Evolutionary conservation across 2,113 vertebrate genomes (phyloP), one percentile per base, ranked within the genome.

Genomic region (Motacilla alba): DNA sequence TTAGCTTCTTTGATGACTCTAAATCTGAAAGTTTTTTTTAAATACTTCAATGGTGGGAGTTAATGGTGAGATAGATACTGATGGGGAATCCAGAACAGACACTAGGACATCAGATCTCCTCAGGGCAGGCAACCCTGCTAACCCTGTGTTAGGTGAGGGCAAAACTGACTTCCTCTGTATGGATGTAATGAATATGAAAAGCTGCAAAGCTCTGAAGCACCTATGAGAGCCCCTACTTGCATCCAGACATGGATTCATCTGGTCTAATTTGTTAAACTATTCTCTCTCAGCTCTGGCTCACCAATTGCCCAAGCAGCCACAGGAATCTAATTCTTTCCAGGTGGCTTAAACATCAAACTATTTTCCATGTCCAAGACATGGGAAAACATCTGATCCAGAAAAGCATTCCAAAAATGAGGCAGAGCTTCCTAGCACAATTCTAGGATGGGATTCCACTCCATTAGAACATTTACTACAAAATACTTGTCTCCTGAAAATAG

Each of bases 301-400:
- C 56, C 60, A 44, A 44, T 10, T 74, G 81, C 47, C 72, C 76
- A 88, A 59, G 50, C 50, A 93, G 47, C 56, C 93, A 78, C 67
- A 83, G 92, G 79, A 92, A 92, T 72, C 33, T 90, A 81, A 93
- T 92, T 95, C 52, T 47, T 95, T 93, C 87, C 92, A 94, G 68
- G 93, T 94, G 76, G 87, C 83, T 69, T 78, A 89, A 87, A 72
- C 53, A 84, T 63, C 44, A 73, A 91, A 79, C 53, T 85, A 8
- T 49, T 83, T 85, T 66, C 70, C 55, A 58, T 8, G 35, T 89
- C 91, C 73, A 94, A 89, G 56, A 81, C 30, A 59, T 60, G 43
- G 23, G 63, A 75, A 90, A 85, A 68, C 28, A 91, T 41, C 77
- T 49, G 74, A 96, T 89, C 56, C 66, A 95, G 44, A 88, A 88